Evolutionary conservation across 2,888 invertebrate species (phyloP).

Genomic region (Eledona agricola): DNA sequence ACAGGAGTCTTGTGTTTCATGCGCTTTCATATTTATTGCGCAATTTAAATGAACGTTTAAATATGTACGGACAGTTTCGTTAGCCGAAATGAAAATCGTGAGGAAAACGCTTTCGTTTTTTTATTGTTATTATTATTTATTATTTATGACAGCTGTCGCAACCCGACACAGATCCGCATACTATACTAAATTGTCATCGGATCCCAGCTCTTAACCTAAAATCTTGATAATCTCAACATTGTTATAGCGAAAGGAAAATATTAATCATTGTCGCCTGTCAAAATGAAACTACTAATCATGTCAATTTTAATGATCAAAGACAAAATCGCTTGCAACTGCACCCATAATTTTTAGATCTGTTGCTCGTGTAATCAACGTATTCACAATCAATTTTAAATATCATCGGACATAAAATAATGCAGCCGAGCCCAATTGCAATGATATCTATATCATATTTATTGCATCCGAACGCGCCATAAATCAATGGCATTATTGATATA

Average conservation of each 20-base stretch:
- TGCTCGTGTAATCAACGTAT: constrained; percentile 14
- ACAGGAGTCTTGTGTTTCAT: constrained; percentile 22
- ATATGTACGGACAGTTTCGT: too few species aligned
- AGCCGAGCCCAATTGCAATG: constrained; percentile 11
- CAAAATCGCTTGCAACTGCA: constrained; percentile 10
- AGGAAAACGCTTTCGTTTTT: too few species aligned
- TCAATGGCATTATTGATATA: constrained; percentile 33
- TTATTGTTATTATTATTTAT: too few species aligned
- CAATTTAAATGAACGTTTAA: too few species aligned
- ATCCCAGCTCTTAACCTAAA: constrained; percentile 28
- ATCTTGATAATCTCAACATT: constrained; percentile 29
- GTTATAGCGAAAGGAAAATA: constrained; percentile 27
- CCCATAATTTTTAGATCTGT: constrained; percentile 9
- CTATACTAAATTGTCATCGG: constrained; percentile 29
- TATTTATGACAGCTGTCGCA: constrained; percentile 15
- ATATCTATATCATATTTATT: constrained; percentile 37
- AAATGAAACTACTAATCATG: constrained; percentile 30
- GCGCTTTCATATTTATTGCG: constrained; percentile 15
- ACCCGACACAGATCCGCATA: constrained; percentile 8
- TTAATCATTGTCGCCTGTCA: constrained; percentile 31
- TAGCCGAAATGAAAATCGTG: too few species aligned
- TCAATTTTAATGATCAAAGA: constrained; percentile 22
- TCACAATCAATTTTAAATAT: constrained; percentile 17
- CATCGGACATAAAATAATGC: constrained; percentile 14
- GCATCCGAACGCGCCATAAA: constrained; percentile 26